A percentile compares a stretch with the other conserved stretches of the same genome.
These are phyloP conservation scores for Hyperoplus immaculatus DNA, from an alignment of 2,797 vertebrate species.

Conservation along the genomic window DNA sequence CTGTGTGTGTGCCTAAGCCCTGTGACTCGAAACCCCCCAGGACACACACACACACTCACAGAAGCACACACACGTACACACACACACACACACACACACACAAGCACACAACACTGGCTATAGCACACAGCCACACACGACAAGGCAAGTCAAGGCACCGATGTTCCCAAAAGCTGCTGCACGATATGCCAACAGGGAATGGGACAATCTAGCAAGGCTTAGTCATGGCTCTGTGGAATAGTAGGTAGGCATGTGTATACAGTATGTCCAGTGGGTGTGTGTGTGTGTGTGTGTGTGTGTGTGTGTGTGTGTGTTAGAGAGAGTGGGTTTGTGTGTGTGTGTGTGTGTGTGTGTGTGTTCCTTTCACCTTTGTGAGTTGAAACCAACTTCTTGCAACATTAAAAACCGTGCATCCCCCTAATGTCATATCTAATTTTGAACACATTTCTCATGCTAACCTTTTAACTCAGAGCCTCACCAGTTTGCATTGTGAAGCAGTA, in stretches of 20 bases:
- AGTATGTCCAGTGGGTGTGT: constrained; percentile 1
- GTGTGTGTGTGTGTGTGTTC: constrained; percentile 14
- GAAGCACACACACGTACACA: too few species aligned
- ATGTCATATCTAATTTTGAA: constrained; percentile 5
- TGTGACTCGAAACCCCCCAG: constrained; percentile 49
- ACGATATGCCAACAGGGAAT: constrained; percentile 44
- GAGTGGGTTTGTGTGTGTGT: not conserved
- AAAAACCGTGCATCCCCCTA: not conserved
- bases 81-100: too few species aligned
- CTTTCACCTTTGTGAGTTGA: constrained; percentile 10
- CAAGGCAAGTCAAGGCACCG: constrained; percentile 18
- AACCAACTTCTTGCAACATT: constrained; percentile 21
- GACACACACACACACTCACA: constrained; percentile 31
- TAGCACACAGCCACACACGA: constrained; percentile 61
- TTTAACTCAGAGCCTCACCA: not conserved
- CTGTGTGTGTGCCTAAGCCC: constrained; percentile 46
- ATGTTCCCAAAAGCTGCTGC: constrained; percentile 41
- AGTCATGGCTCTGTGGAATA: constrained; percentile 58
- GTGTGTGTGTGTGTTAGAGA: too few species aligned
- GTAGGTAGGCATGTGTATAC: not conserved
- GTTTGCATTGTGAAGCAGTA: not conserved
- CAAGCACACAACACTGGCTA: too few species aligned
- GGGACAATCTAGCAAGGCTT: constrained; percentile 65
- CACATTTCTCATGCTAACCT: constrained; percentile 30
- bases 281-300: not conserved